Percentiles rank a stretch among this genome's conserved stretches.
These are phyloP conservation scores for Hyperopisus bebe DNA, from an alignment of 2,113 vertebrate species.

Conservation along the genomic window DNA sequence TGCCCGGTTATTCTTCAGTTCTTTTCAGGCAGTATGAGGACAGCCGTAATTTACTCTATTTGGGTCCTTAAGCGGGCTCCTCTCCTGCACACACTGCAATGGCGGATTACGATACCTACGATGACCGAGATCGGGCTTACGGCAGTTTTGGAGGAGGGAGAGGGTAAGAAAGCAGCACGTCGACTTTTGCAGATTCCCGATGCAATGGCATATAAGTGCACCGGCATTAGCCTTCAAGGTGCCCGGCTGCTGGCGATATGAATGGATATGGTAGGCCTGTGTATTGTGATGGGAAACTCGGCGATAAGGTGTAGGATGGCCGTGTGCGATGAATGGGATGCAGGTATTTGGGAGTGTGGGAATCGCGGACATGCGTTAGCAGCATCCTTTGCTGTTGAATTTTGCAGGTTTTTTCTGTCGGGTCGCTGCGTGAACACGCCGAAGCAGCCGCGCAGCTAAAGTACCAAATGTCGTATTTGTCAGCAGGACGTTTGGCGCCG, in stretches of 20 bases:
- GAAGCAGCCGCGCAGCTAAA: background rate
- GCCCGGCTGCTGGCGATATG: background rate
- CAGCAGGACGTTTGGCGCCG: slow-evolving; percentile 35
- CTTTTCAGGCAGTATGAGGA: slow-evolving; percentile 63
- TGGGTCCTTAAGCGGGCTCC: slow-evolving; percentile 67
- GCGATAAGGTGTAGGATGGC: background rate
- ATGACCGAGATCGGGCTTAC: slow-evolving; percentile 83
- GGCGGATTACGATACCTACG: slow-evolving; percentile 92
- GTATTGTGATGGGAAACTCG: slow-evolving; percentile 21
- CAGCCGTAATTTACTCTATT: slow-evolving; percentile 67
- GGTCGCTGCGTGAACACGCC: background rate
- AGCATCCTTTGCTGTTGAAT: background rate
- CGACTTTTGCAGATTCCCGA: background rate
- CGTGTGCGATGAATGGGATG: slow-evolving; percentile 33
- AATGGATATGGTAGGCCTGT: background rate
- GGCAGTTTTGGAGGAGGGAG: slow-evolving; percentile 86
- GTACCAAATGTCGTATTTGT: slow-evolving; percentile 9
- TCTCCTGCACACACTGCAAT: slow-evolving; percentile 80
- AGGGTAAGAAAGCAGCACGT: slow-evolving; percentile 66
- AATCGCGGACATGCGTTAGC: slow-evolving; percentile 37
- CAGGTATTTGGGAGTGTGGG: slow-evolving; percentile 18
- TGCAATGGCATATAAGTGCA: background rate
- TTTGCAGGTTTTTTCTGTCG: background rate
- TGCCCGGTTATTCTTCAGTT: background rate
- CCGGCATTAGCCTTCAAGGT: background rate